phyloP scores from a whole-genome alignment of 2,888 invertebrate species.

The Harmothoe impar region DNA sequence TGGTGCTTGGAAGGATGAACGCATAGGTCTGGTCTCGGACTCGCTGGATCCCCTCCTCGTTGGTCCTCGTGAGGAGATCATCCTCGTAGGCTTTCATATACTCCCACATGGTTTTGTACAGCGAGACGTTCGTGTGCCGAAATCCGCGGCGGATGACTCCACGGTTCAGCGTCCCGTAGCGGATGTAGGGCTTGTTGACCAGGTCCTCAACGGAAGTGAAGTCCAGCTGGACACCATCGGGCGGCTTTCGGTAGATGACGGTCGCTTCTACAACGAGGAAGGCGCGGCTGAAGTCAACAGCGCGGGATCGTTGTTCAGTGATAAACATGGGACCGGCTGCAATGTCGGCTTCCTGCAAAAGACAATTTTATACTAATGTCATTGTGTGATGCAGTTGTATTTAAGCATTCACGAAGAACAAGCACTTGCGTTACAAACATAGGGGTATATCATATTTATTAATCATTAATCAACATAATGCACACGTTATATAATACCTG shows the following conservation, averaged over 20 bases:
- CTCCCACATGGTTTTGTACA: slow-evolving; percentile 66
- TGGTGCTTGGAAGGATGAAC: slow-evolving; percentile 70
- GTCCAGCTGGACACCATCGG: slow-evolving; percentile 47
- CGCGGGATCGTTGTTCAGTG: slow-evolving; percentile 67
- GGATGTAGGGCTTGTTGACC: slow-evolving; percentile 63
- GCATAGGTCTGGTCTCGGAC: slow-evolving; percentile 68
- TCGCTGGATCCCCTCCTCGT: slow-evolving; percentile 70
- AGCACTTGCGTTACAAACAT: no score
- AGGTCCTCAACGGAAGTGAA: slow-evolving; percentile 66
- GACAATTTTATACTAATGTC: no score
- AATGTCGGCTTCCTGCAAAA: slow-evolving; percentile 68
- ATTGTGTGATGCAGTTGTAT: background rate
- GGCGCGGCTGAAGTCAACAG: slow-evolving; percentile 69
- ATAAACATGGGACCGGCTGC: slow-evolving; percentile 70
- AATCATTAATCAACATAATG: no score
- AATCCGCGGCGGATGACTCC: slow-evolving; percentile 69
- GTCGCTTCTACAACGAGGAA: slow-evolving; percentile 70
- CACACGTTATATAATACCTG: no score
- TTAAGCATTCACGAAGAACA: no score
- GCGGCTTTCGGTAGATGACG: slow-evolving; percentile 65
- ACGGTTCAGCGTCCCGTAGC: slow-evolving; percentile 68
- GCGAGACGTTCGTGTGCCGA: slow-evolving; percentile 67
- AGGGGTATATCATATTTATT: no score
- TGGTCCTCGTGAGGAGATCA: slow-evolving; percentile 68
- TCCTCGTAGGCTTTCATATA: slow-evolving; percentile 65